Evolutionary conservation across 2,113 vertebrate species (phyloP).

Genomic region (Papio anubis): DNA sequence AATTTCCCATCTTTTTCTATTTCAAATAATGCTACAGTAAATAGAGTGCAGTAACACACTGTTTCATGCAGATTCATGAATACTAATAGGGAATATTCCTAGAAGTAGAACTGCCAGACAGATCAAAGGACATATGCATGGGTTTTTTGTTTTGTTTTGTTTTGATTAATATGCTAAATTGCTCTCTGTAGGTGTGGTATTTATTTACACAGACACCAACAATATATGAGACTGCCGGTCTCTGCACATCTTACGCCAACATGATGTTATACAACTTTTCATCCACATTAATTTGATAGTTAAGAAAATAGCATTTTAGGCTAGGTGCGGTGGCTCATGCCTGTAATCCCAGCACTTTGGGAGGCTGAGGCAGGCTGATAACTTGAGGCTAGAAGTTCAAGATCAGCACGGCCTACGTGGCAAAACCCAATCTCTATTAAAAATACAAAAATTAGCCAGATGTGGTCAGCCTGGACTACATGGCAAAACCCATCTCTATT

Average conservation of each 20-base stretch:
- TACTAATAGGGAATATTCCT: not conserved
- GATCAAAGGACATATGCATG: not conserved
- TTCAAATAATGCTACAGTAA: not conserved
- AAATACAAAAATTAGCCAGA: too few relatives aligned
- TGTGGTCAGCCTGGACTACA: too few relatives aligned
- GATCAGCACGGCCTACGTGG: too few relatives aligned
- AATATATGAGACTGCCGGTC: not conserved
- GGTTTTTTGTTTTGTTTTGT: not conserved
- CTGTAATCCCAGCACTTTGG: too few relatives aligned
- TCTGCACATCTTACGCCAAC: not conserved
- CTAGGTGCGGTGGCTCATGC: too few relatives aligned
- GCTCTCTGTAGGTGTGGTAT: not conserved
- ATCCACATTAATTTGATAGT: conserved; percentile 16
- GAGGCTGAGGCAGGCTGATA: too few relatives aligned
- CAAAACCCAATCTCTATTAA: too few relatives aligned
- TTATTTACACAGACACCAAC: not conserved
- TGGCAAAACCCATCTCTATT: too few relatives aligned
- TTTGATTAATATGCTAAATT: not conserved
- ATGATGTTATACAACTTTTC: not conserved
- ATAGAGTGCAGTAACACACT: not conserved
- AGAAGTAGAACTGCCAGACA: not conserved
- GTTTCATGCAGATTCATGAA: not conserved
- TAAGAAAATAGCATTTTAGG: not conserved
- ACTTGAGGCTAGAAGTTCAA: too few relatives aligned
- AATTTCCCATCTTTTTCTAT: not conserved